phyloP scores from a whole-genome alignment of 1,140 invertebrate species.

The Lithobius niger region DNA sequence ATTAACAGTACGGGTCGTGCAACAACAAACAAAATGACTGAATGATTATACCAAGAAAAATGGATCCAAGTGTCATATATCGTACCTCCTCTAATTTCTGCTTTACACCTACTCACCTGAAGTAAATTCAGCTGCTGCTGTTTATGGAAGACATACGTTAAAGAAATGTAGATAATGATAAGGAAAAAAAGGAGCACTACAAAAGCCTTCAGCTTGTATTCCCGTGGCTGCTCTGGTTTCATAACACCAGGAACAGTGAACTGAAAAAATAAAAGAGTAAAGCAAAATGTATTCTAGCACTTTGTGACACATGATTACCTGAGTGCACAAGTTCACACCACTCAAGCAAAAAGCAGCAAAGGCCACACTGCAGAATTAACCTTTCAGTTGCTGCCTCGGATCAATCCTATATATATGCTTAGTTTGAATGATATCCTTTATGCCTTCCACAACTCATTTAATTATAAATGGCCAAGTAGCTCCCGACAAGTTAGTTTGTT shows the following conservation, averaged over 20 bases:
- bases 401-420: too few species aligned
- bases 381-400: too few species aligned
- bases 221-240: constrained; percentile 41
- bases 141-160: constrained; percentile 67
- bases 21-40: too few species aligned
- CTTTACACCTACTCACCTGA: constrained; percentile 9
- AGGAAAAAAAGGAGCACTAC: constrained; percentile 63
- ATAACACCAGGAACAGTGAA: constrained; percentile 38
- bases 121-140: constrained; percentile 50
- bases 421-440: too few species aligned
- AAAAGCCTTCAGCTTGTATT: constrained; percentile 56
- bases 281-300: neutral
- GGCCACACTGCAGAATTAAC: too few species aligned
- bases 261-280: constrained; percentile 22
- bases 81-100: neutral
- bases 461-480: too few species aligned
- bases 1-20: too few species aligned
- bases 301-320: too few species aligned
- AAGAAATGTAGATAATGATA: constrained; percentile 62
- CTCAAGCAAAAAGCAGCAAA: too few species aligned
- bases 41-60: neutral
- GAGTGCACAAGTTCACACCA: too few species aligned
- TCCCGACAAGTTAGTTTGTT: too few species aligned
- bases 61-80: neutral
- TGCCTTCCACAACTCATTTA: too few species aligned